Conservation (phyloP, 2,888 invertebrate genomes). For the Leucophora obtusa region DNA sequence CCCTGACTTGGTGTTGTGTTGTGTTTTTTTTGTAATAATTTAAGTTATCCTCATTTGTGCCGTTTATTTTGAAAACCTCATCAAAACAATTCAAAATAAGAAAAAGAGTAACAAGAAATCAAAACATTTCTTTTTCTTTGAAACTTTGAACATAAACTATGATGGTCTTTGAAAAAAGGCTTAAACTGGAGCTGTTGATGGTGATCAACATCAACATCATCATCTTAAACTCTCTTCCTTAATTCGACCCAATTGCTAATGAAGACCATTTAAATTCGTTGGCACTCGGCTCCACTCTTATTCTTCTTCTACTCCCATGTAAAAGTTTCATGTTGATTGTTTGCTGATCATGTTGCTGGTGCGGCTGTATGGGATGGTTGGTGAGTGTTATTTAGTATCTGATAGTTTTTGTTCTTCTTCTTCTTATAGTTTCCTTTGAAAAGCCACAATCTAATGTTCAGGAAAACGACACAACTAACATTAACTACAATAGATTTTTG, state of each 20-base stretch:
- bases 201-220: conserved; percentile 52
- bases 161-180: background rate
- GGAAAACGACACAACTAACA: conserved; percentile 37
- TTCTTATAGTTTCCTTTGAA: background rate
- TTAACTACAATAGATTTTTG: conserved; percentile 45
- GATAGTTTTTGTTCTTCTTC: conserved; percentile 61
- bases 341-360: conserved; percentile 31
- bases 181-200: conserved; percentile 18
- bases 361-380: background rate
- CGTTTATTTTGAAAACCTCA: conserved; percentile 12
- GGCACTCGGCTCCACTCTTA: conserved; percentile 15
- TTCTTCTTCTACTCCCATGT: background rate
- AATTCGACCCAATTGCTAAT: conserved; percentile 65
- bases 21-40: background rate
- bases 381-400: conserved; percentile 68
- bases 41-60: background rate
- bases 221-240: conserved; percentile 47
- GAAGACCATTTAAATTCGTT: conserved; percentile 64
- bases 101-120: conserved; percentile 15
- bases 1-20: background rate
- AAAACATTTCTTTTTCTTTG: conserved; percentile 22
- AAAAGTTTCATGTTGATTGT: conserved; percentile 50
- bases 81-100: background rate
- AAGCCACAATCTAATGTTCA: conserved; percentile 1
- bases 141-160: conserved; percentile 14